These are phyloP conservation scores for Podarcis cretensis DNA, from an alignment of 2,113 vertebrate species.

Conservation along the genomic window DNA sequence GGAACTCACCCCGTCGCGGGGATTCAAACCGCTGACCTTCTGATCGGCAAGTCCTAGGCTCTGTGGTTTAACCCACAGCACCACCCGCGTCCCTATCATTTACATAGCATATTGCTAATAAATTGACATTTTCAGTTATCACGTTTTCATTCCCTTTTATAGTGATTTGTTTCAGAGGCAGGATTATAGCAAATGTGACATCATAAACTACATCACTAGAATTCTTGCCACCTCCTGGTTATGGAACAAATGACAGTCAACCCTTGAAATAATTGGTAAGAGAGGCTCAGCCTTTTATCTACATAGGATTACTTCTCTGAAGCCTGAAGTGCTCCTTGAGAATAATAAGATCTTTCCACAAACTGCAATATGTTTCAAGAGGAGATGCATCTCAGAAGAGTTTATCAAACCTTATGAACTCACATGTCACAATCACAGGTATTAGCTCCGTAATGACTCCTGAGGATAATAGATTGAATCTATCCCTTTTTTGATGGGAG, in stretches of 20 bases:
- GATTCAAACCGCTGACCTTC: too few species aligned
- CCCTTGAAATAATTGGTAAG: conserved; percentile 11
- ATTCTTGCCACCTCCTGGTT: background rate
- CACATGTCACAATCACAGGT: background rate
- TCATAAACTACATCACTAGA: background rate
- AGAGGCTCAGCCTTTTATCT: background rate
- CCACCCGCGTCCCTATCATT: too few species aligned
- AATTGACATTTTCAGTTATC: background rate
- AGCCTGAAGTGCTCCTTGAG: background rate
- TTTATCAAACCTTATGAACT: background rate
- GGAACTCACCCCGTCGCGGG: too few species aligned
- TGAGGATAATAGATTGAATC: background rate
- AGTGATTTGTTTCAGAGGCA: background rate
- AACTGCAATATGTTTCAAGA: conserved; percentile 6
- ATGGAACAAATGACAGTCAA: background rate
- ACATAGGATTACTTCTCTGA: background rate
- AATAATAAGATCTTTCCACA: background rate
- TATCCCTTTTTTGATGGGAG: background rate
- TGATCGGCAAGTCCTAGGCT: too few species aligned
- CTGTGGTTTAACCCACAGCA: too few species aligned
- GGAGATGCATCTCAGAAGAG: conserved; percentile 1
- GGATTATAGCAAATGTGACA: background rate
- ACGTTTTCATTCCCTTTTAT: background rate
- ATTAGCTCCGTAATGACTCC: background rate
- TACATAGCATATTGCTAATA: background rate